Evolutionary conservation across 1,140 invertebrate species (phyloP).

Genomic region (Dolichoris vasculosae): DNA sequence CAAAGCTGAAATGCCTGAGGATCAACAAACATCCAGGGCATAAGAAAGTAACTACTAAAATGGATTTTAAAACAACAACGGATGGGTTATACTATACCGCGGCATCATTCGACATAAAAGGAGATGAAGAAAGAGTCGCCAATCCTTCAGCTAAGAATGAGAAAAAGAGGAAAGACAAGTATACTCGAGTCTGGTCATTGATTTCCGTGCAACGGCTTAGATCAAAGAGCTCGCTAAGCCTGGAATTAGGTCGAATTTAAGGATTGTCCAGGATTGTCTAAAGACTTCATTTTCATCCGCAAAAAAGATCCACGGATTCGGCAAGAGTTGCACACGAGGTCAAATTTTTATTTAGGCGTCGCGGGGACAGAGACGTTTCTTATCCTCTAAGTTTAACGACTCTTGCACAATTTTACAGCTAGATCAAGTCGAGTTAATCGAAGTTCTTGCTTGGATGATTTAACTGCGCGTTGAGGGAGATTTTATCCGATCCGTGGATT

Average conservation of each 20-base stretch:
- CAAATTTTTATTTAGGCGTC: too few species aligned
- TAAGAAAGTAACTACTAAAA: background rate
- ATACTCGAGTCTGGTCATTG: conserved; percentile 24
- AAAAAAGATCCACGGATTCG: too few species aligned
- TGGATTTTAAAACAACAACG: background rate
- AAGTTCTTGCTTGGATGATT: background rate
- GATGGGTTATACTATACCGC: background rate
- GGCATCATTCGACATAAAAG: conserved; percentile 16
- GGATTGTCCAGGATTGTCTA: background rate
- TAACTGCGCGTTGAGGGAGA: background rate
- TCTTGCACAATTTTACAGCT: background rate
- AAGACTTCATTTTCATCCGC: too few species aligned
- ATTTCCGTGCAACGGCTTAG: conserved; percentile 13
- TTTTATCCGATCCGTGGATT: background rate
- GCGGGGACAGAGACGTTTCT: background rate
- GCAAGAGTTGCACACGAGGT: too few species aligned
- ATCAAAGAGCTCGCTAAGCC: background rate
- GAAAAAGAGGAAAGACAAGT: too few species aligned
- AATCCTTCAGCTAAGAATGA: background rate
- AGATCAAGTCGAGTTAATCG: background rate
- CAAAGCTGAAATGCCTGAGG: too few species aligned
- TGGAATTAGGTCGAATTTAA: background rate
- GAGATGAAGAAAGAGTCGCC: background rate
- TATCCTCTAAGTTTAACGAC: background rate
- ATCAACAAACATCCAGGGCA: too few species aligned